phyloP scores from a whole-genome alignment of 2,113 vertebrate species.

The Strix aluco region DNA sequence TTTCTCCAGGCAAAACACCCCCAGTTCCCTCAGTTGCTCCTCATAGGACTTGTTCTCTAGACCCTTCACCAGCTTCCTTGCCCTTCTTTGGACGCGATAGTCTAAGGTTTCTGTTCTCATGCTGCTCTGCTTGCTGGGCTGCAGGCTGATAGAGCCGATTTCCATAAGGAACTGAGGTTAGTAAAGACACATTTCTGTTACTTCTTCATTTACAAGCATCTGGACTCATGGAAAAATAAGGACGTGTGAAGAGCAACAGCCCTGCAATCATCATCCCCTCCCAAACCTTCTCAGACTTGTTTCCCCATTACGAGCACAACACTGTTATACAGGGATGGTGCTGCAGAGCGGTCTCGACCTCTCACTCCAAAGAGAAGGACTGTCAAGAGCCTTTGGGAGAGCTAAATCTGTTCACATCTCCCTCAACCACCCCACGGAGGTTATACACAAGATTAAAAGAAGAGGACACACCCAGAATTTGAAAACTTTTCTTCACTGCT shows the following conservation, averaged over 20 bases:
- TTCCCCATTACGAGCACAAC: rapidly evolving
- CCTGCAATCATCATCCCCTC: background rate
- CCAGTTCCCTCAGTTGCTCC: background rate
- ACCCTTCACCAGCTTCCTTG: background rate
- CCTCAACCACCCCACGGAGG: rapidly evolving
- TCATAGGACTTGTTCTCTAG: background rate
- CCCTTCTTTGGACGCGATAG: background rate
- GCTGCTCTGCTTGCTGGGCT: background rate
- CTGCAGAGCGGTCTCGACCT: background rate
- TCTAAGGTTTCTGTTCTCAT: background rate
- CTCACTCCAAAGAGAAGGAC: rapidly evolving
- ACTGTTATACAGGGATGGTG: rapidly evolving
- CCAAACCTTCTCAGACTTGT: background rate
- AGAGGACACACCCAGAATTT: background rate
- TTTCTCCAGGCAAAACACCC: background rate
- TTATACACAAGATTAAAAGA: background rate
- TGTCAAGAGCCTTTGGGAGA: background rate
- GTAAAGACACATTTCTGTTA: background rate
- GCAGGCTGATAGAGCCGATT: background rate
- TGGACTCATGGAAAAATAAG: background rate
- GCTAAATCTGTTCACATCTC: too few species aligned
- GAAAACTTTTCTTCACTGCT: background rate
- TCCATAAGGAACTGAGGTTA: background rate
- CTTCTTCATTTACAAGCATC: background rate
- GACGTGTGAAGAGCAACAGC: background rate